phyloP scores from a whole-genome alignment of 92 coral and sea anemone genomes.

The Epizoanthus scotinus region DNA sequence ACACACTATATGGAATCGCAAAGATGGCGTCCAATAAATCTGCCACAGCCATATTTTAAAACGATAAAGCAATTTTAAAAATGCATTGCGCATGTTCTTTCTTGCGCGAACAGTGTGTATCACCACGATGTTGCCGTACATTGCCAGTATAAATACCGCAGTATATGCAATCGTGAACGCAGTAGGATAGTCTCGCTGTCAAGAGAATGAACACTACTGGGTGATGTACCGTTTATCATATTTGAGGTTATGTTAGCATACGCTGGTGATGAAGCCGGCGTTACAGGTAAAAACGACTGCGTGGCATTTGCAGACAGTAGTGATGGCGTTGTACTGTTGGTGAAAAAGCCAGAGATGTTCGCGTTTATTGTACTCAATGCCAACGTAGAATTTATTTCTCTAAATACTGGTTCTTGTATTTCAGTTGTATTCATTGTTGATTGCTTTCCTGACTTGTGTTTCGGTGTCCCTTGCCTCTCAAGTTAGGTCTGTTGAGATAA shows the following conservation, averaged over 20 bases:
- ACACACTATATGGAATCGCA: constrained; percentile 31
- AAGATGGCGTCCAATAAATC: constrained; percentile 32
- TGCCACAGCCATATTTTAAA: constrained; percentile 38
- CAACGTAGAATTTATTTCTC: no score
- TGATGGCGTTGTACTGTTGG: no score
- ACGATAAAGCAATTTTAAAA: constrained; percentile 25
- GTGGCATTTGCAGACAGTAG: background rate
- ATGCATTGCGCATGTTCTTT: constrained; percentile 17
- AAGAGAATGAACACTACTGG: background rate
- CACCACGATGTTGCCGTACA: constrained; percentile 14
- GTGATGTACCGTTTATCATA: background rate
- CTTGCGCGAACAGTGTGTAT: constrained; percentile 21
- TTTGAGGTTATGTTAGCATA: background rate
- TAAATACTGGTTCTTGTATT: no score
- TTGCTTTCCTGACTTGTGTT: no score
- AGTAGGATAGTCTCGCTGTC: background rate
- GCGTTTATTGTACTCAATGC: no score
- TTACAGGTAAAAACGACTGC: no score
- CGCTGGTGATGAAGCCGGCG: background rate
- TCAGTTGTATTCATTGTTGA: no score
- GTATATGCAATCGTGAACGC: constrained; percentile 4
- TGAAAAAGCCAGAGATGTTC: no score
- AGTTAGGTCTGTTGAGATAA: no score
- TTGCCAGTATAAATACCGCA: constrained; percentile 20
- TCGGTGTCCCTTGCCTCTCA: no score